Evolutionary conservation across 2,797 vertebrate genomes (phyloP).

Genomic region (Chrysocyon brachyurus): DNA sequence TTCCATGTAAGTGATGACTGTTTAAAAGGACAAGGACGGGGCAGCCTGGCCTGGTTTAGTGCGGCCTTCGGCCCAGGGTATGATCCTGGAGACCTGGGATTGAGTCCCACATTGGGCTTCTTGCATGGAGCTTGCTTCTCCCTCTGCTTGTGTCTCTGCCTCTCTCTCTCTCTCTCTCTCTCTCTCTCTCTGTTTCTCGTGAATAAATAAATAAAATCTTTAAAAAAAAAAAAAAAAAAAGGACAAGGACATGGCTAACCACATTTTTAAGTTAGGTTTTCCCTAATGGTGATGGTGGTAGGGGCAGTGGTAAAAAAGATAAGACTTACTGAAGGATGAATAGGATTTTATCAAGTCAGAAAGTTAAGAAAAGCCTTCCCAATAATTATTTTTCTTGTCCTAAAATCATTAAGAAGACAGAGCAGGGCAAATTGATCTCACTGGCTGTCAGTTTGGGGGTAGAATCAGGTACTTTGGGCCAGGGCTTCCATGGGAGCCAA

Average conservation of each 20-base stretch:
- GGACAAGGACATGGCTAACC: not conserved
- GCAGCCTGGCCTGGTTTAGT: no score
- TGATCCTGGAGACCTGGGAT: no score
- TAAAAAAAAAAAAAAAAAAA: not conserved
- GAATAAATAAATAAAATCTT: no score
- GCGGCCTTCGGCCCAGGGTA: no score
- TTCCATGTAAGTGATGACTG: no score
- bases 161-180: no score
- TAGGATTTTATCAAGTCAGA: not conserved
- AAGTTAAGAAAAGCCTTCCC: not conserved
- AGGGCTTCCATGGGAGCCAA: not conserved
- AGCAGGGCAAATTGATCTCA: not conserved
- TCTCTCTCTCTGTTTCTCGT: no score
- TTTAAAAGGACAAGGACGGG: not conserved
- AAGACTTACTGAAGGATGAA: not conserved
- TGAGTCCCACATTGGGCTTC: no score
- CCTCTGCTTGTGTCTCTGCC: no score
- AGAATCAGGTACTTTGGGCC: not conserved
- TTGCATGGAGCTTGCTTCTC: no score
- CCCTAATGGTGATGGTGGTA: not conserved
- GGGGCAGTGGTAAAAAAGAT: not conserved
- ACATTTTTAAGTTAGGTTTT: not conserved
- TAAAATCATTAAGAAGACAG: not conserved
- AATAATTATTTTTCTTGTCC: not conserved
- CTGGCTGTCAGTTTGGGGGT: not conserved